These are phyloP conservation scores for Trimorus sp. DNA, from an alignment of 2,888 invertebrate genomes.

Conservation along the genomic window DNA sequence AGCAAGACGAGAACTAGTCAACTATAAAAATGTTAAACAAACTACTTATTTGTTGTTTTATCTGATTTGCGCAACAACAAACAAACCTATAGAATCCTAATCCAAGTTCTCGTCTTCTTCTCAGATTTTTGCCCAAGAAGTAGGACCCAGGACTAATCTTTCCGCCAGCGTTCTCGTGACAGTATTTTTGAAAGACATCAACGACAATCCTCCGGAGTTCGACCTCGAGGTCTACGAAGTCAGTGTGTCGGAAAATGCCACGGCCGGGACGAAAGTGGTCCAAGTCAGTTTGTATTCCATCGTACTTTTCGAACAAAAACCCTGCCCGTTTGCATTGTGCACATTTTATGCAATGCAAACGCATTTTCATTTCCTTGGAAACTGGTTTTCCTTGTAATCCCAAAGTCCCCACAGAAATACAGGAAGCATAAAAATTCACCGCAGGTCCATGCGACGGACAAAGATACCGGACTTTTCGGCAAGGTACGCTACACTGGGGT, in stretches of 20 bases:
- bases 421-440: conserved; percentile 40
- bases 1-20: too few species aligned
- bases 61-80: too few species aligned
- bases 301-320: neutral
- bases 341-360: neutral
- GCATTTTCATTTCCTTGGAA: too few species aligned
- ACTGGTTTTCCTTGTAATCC: too few species aligned
- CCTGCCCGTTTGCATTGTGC: neutral
- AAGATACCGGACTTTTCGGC: conserved; percentile 90
- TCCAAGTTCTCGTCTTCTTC: neutral
- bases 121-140: conserved; percentile 90
- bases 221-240: conserved; percentile 85
- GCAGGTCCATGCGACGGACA: conserved; percentile 90
- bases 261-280: conserved; percentile 87
- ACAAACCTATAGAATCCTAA: too few species aligned
- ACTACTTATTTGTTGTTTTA: too few species aligned
- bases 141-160: conserved; percentile 89
- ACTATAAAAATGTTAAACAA: too few species aligned
- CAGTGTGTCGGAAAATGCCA: conserved; percentile 91
- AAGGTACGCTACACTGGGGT: conserved; percentile 90
- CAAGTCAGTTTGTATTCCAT: conserved; percentile 79
- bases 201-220: conserved; percentile 94
- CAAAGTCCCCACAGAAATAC: too few species aligned
- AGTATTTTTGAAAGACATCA: conserved; percentile 91
- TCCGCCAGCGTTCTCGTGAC: conserved; percentile 89